A percentile compares a stretch with the other conserved stretches of the same genome.
Evolutionary conservation across 2,888 invertebrate genomes (phyloP).

Genomic region (Petrolisthes cinctipes): DNA sequence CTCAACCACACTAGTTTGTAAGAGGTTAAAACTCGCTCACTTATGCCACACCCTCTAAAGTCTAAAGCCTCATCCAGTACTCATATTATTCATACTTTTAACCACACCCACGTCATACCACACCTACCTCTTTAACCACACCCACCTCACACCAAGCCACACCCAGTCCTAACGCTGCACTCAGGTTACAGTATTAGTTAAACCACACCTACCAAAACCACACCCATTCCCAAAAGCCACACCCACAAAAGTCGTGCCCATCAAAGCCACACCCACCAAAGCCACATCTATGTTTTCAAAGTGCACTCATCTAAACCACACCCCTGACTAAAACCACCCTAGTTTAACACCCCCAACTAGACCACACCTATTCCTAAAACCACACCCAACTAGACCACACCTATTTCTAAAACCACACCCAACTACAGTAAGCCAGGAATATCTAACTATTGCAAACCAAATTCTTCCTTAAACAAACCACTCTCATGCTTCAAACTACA

Average conservation of each 20-base stretch:
- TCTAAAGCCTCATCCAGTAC: too few species aligned
- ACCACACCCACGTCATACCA: not conserved
- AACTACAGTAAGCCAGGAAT: not conserved
- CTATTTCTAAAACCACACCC: not conserved
- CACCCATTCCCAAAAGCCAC: not conserved
- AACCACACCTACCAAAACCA: not conserved
- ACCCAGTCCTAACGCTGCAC: not conserved
- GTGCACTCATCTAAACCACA: not conserved
- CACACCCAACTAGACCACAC: not conserved
- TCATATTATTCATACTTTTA: not conserved
- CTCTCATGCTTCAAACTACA: too few species aligned
- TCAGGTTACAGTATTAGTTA: too few species aligned
- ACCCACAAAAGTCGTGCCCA: too few species aligned
- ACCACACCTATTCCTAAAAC: not conserved
- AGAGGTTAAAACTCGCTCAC: too few species aligned
- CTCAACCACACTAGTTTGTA: too few species aligned
- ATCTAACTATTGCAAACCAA: too few species aligned
- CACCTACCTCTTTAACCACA: not conserved
- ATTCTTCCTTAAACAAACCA: too few species aligned
- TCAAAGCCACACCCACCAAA: not conserved
- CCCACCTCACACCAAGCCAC: not conserved
- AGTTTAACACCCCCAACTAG: not conserved
- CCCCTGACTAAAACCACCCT: not conserved
- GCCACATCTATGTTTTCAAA: not conserved
- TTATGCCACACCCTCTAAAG: too few species aligned